Conservation (phyloP, 2,797 vertebrate species). For the Linurgus olivaceus region DNA sequence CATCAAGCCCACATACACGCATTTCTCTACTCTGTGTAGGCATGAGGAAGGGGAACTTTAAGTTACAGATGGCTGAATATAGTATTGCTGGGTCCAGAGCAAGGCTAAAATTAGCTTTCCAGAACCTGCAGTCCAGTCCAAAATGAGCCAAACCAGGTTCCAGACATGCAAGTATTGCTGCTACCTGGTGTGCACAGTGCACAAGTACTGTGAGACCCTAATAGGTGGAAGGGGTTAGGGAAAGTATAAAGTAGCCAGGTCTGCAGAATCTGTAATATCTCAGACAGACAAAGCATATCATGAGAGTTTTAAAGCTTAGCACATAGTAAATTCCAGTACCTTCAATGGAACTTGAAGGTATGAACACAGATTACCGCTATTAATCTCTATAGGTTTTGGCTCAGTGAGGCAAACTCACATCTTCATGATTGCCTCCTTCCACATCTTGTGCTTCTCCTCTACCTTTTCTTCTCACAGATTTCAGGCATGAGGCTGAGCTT, state of each 20-base stretch:
- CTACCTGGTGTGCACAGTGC: not conserved
- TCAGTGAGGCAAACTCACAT: not conserved
- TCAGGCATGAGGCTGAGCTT: not conserved
- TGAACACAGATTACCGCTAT: not conserved
- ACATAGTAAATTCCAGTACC: not conserved
- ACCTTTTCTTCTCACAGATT: not conserved
- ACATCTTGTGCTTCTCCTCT: not conserved
- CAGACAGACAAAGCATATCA: not conserved
- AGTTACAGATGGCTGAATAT: slow-evolving; percentile 33
- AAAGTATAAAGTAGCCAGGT: not conserved
- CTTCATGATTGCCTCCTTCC: not conserved
- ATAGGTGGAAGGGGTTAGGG: not conserved
- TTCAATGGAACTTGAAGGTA: not conserved
- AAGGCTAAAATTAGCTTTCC: slow-evolving; percentile 18
- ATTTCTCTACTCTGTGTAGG: slow-evolving; percentile 28
- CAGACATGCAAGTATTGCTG: not conserved
- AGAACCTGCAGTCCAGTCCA: slow-evolving; percentile 9
- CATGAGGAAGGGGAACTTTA: not conserved
- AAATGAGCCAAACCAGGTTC: not conserved
- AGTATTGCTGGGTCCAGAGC: not conserved
- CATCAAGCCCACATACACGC: not conserved
- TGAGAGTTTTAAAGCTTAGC: not conserved
- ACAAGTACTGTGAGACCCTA: not conserved
- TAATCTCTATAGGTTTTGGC: not conserved
- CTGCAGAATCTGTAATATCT: not conserved